Percentiles rank a stretch among this genome's conserved stretches.
Conservation (phyloP, 2,888 invertebrate genomes). For the Hemicrepidius hirtus region DNA sequence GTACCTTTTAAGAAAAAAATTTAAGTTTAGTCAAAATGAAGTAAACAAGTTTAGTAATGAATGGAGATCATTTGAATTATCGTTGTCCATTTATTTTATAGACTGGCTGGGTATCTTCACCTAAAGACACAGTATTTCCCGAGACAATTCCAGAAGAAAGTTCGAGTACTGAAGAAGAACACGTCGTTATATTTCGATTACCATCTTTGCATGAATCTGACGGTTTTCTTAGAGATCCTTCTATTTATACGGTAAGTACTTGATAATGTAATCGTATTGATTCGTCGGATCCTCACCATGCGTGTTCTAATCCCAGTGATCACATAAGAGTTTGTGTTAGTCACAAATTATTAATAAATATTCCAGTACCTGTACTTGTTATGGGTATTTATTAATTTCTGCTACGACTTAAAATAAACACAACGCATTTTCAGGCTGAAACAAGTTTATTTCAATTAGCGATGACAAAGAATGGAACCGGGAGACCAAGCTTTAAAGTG, state of each 20-base stretch:
- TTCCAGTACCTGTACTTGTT: too few relatives aligned
- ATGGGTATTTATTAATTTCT: too few relatives aligned
- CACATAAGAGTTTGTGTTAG: too few relatives aligned
- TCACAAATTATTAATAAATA: too few relatives aligned
- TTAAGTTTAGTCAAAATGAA: neutral
- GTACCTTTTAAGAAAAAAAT: neutral
- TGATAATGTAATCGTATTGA: too few relatives aligned
- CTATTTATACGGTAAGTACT: constrained; percentile 85
- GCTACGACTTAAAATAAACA: too few relatives aligned
- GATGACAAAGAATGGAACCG: constrained; percentile 72
- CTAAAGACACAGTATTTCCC: constrained; percentile 91
- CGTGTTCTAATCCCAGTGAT: too few relatives aligned
- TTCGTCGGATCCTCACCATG: too few relatives aligned
- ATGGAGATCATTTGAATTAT: neutral
- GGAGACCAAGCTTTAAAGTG: constrained; percentile 72
- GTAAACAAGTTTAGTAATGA: neutral
- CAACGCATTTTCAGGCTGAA: constrained; percentile 79
- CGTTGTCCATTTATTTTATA: constrained; percentile 64
- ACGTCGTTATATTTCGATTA: constrained; percentile 90
- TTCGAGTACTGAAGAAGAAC: constrained; percentile 93
- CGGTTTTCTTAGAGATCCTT: constrained; percentile 83
- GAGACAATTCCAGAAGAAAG: constrained; percentile 96
- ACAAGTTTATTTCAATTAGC: constrained; percentile 85
- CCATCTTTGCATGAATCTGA: constrained; percentile 84
- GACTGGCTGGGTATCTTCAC: constrained; percentile 87